Conservation (phyloP, 2,797 vertebrate species). For the Sebastes kiyomatsui region DNA sequence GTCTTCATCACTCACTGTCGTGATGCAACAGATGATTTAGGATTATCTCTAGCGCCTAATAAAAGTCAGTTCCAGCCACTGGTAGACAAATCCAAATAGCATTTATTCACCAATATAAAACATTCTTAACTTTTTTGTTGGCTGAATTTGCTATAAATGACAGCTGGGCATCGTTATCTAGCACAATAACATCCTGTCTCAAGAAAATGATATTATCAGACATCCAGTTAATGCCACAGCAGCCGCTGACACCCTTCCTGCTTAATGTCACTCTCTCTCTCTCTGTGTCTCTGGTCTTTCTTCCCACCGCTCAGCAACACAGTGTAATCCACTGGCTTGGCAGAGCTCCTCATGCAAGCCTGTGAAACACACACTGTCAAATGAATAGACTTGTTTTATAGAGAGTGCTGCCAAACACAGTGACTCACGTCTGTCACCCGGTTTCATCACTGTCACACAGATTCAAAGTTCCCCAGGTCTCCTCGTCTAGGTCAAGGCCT, state of each 20-base stretch:
- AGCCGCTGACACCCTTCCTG: constrained; percentile 7
- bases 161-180: not conserved
- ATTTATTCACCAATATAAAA: not conserved
- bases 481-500: not conserved
- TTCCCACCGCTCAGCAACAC: not conserved
- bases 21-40: not conserved
- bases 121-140: not conserved
- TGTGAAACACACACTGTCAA: constrained; percentile 3
- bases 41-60: not conserved
- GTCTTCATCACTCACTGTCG: not conserved
- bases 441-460: not conserved
- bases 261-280: constrained; percentile 16
- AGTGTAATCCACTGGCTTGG: not conserved
- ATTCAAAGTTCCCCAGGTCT: constrained; percentile 11
- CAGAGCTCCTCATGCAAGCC: constrained; percentile 6
- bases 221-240: constrained; percentile 28
- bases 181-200: not conserved
- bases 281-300: not conserved
- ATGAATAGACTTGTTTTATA: not conserved
- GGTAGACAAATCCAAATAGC: not conserved
- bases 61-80: not conserved
- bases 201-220: not conserved
- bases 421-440: constrained; percentile 9
- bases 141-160: not conserved
- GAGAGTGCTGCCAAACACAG: not conserved